Percentiles rank a stretch among this genome's conserved stretches.
Evolutionary conservation across 2,797 vertebrate genomes (phyloP).

Genomic region (Carapus acus): DNA sequence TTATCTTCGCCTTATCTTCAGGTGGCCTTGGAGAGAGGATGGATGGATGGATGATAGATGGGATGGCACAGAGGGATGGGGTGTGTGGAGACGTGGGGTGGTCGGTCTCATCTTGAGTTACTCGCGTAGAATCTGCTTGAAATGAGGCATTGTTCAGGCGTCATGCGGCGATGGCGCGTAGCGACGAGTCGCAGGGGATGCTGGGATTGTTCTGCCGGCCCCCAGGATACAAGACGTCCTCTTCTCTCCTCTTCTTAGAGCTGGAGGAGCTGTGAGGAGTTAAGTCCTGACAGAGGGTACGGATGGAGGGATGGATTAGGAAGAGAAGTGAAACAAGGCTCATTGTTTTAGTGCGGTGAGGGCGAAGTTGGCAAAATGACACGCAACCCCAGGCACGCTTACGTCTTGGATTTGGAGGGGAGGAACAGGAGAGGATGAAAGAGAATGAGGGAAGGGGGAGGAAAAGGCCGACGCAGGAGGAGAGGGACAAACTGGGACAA

Average conservation of each 20-base stretch:
- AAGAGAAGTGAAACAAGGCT: conserved; percentile 34
- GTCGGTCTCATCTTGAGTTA: conserved; percentile 13
- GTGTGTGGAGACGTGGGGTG: conserved; percentile 4
- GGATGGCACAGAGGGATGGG: conserved; percentile 11
- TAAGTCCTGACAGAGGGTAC: not conserved
- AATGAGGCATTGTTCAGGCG: too few relatives aligned
- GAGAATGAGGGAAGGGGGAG: not conserved
- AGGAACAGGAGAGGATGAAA: not conserved
- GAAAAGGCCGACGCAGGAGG: too few relatives aligned
- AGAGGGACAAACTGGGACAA: not conserved
- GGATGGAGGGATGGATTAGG: conserved; percentile 10
- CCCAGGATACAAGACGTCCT: too few relatives aligned
- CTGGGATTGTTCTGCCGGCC: too few relatives aligned
- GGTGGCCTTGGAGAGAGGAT: conserved; percentile 22
- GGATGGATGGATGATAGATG: conserved; percentile 29
- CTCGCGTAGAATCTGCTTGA: not conserved
- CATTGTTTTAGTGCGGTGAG: conserved; percentile 21
- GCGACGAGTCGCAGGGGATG: too few relatives aligned
- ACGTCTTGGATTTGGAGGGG: not conserved
- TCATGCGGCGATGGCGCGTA: not conserved
- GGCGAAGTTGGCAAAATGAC: not conserved
- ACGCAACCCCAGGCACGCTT: not conserved
- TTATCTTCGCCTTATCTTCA: conserved; percentile 41
- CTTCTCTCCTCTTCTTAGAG: too few relatives aligned
- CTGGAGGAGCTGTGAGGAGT: too few relatives aligned